Evolutionary conservation across 2,888 invertebrate species (phyloP).

Genomic region (Drosophila cracens): DNA sequence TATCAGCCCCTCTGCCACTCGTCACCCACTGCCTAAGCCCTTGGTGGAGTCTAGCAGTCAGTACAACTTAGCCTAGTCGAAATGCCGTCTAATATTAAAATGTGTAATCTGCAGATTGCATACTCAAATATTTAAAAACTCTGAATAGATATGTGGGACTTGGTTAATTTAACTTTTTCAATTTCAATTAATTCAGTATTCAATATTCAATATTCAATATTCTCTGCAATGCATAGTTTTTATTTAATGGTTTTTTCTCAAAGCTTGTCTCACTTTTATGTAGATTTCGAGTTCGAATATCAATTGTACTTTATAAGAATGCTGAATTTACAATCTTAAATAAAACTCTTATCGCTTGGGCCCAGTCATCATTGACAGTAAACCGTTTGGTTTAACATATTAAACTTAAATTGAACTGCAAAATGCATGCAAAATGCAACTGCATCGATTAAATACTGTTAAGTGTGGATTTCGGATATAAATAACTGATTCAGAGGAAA

Average conservation of each 20-base stretch:
- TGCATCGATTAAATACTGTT: background rate
- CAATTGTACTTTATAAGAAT: background rate
- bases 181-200: background rate
- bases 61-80: background rate
- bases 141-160: too few relatives aligned
- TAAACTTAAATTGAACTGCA: background rate
- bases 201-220: background rate
- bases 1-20: constrained; percentile 49
- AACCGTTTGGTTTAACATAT: background rate
- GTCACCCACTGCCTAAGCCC: background rate
- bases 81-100: background rate
- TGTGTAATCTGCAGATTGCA: background rate
- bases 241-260: background rate
- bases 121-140: constrained; percentile 3
- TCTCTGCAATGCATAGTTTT: background rate
- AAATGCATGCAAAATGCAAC: background rate
- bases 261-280: background rate
- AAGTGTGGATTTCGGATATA: background rate
- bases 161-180: background rate
- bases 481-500: background rate
- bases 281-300: background rate
- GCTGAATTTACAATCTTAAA: background rate
- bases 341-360: background rate
- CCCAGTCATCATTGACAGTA: background rate
- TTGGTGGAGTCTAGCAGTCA: background rate